These are phyloP conservation scores for Nemopilema nomurai DNA, from an alignment of 30 jellyfish, hydroid and myxozoan species.

Conservation along the genomic window DNA sequence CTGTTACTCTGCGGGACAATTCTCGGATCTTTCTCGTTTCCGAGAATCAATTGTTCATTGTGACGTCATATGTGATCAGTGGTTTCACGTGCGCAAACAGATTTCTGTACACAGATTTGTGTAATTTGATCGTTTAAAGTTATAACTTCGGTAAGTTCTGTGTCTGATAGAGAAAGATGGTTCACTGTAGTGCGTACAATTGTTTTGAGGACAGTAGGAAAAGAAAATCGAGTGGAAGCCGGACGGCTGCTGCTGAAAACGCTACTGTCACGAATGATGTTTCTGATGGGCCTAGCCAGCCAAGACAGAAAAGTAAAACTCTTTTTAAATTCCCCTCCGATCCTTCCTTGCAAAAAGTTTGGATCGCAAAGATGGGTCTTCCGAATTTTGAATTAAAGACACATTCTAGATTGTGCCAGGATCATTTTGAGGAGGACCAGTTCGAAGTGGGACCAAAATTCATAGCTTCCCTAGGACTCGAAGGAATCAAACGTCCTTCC, in stretches of 20 bases:
- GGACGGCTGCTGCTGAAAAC: neutral
- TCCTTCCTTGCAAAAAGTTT: neutral
- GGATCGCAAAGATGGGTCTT: neutral
- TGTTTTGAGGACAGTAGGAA: slow-evolving; percentile 8
- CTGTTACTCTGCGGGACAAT: slow-evolving; percentile 16
- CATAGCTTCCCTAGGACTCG: slow-evolving; percentile 4
- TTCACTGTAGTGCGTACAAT: slow-evolving; percentile 16
- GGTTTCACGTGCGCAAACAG: too few species aligned
- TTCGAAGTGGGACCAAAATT: slow-evolving; percentile 10
- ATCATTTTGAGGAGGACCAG: neutral
- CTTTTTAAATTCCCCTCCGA: neutral
- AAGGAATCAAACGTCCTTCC: slow-evolving; percentile 18
- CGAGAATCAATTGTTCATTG: too few species aligned
- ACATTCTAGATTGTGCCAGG: neutral
- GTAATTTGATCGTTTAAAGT: too few species aligned
- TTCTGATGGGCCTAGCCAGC: slow-evolving; percentile 3
- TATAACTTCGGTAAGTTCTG: neutral
- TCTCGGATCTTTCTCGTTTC: slow-evolving; percentile 19
- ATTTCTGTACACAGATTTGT: too few species aligned
- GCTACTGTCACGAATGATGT: slow-evolving; percentile 3
- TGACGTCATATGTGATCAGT: too few species aligned
- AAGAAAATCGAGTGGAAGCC: neutral
- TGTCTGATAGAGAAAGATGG: neutral
- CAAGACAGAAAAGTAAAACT: neutral
- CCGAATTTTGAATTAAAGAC: neutral